Base-by-base conservation (phyloP, 2,797 vertebrate species). In the Bradypus variegatus region DNA sequence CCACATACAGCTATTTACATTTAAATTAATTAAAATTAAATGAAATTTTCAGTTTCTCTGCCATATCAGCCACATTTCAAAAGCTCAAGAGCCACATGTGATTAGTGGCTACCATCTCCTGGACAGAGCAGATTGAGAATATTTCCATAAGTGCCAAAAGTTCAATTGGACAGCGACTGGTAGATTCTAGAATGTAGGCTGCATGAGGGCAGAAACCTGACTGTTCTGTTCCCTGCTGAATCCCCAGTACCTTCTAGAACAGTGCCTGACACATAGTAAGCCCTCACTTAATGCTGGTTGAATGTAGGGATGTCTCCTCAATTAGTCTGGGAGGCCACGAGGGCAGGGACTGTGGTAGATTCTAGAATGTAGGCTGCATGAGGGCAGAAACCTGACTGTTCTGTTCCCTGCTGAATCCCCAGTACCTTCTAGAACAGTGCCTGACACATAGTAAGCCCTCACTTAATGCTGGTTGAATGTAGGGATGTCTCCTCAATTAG, bases 91-190 rank as follows among this genome's bases (percentile, higher is more conserved):
- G 86, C 67, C 67, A 33, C 67, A 65, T 55, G 29, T 78, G 21
- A 16, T 75, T 55, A 78, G 48, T 75, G 85, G 64, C 73, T 60
- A 65, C 55, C n/a, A 23, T 55, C 48, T 5, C 29, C 41, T 45
- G 33, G 33, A 91, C 62, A 88, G 73, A 19, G 65, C 50, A 90
- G 58, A 69, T 45, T 60, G 11, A 77, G 67, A 38, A n/a, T 48
- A 84, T 85, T 69, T 93, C 67, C 84, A 91, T 88, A 81, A 93
- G 82, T 60, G 92, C 55, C 76, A 38, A 62, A 72, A 60, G 36
- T 81, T 87, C 36, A 31, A 11, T n/a, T 88, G 64, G 38, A 84
- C 55, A 64, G 50, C 53, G 85, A 62, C 53, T 45, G 67, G 67
- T 33, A 78, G 41, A 58, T 19, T 84, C 70, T 58, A 88, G 76